These are phyloP conservation scores for Syncerus caffer DNA, from an alignment of 2,797 vertebrate species.

Conservation along the genomic window DNA sequence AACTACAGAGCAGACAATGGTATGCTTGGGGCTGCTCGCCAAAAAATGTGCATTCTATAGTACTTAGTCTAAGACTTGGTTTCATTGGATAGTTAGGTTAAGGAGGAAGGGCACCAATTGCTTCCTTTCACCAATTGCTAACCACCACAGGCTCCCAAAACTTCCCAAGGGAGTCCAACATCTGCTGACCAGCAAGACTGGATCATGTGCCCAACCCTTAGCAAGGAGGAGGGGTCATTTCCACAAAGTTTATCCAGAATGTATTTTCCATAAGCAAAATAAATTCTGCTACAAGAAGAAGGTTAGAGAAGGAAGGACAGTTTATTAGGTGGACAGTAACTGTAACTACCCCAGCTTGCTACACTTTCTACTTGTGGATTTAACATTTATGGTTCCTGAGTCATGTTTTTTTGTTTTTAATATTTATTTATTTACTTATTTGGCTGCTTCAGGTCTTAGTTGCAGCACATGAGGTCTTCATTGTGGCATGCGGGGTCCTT, in stretches of 20 bases:
- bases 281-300: background rate
- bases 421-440: background rate
- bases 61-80: background rate
- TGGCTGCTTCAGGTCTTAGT: background rate
- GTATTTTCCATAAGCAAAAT: constrained; percentile 23
- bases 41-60: background rate
- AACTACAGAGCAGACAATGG: background rate
- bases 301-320: background rate
- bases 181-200: background rate
- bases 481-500: background rate
- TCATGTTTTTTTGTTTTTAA: background rate
- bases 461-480: background rate
- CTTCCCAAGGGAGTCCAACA: background rate
- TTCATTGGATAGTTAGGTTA: background rate
- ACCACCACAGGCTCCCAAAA: background rate
- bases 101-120: background rate
- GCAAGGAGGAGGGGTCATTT: background rate
- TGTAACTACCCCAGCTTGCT: background rate
- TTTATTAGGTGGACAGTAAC: background rate
- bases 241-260: background rate
- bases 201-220: background rate
- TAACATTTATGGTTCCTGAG: background rate
- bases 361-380: constrained; percentile 9
- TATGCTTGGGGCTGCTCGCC: background rate
- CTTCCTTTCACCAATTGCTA: background rate